phyloP scores from a whole-genome alignment of 2,113 vertebrate genomes.

The Pseudorasbora parva region DNA sequence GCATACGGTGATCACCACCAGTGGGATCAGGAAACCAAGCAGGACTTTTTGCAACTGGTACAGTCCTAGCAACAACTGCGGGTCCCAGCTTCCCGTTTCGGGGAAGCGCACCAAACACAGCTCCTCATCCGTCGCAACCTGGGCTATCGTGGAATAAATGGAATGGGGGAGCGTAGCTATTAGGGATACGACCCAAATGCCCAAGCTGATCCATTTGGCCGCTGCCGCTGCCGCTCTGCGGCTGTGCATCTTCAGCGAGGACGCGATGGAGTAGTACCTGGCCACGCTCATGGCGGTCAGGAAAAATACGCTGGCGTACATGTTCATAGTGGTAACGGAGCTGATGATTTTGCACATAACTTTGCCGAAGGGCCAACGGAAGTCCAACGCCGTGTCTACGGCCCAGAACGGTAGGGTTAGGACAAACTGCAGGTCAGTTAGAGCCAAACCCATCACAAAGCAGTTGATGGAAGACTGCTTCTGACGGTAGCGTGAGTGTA shows the following conservation, averaged over 20 bases:
- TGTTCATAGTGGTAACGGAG: slow-evolving; percentile 82
- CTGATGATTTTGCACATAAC: slow-evolving; percentile 84
- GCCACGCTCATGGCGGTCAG: slow-evolving; percentile 82
- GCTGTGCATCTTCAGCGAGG: slow-evolving; percentile 77
- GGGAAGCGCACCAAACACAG: slow-evolving; percentile 82
- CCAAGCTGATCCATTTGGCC: slow-evolving; percentile 77
- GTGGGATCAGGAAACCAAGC: slow-evolving; percentile 79
- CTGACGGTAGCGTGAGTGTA: slow-evolving; percentile 75
- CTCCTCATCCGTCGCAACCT: slow-evolving; percentile 76
- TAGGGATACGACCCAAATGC: slow-evolving; percentile 77
- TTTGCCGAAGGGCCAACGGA: slow-evolving; percentile 82
- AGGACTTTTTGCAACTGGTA: slow-evolving; percentile 84
- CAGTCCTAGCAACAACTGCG: slow-evolving; percentile 80
- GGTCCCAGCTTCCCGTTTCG: slow-evolving; percentile 77
- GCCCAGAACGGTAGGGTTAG: slow-evolving; percentile 84
- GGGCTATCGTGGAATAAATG: slow-evolving; percentile 78
- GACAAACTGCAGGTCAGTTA: slow-evolving; percentile 83
- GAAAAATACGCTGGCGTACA: slow-evolving; percentile 84
- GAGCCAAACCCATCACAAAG: slow-evolving; percentile 81
- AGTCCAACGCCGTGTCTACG: slow-evolving; percentile 81
- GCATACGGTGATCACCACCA: slow-evolving; percentile 78
- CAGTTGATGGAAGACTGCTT: slow-evolving; percentile 80
- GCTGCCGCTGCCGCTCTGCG: slow-evolving; percentile 62
- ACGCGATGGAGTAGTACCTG: slow-evolving; percentile 78
- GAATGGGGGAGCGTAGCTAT: slow-evolving; percentile 80